Evolutionary conservation across 2,113 vertebrate genomes (phyloP).

Genomic region (Festucalex cinctus): DNA sequence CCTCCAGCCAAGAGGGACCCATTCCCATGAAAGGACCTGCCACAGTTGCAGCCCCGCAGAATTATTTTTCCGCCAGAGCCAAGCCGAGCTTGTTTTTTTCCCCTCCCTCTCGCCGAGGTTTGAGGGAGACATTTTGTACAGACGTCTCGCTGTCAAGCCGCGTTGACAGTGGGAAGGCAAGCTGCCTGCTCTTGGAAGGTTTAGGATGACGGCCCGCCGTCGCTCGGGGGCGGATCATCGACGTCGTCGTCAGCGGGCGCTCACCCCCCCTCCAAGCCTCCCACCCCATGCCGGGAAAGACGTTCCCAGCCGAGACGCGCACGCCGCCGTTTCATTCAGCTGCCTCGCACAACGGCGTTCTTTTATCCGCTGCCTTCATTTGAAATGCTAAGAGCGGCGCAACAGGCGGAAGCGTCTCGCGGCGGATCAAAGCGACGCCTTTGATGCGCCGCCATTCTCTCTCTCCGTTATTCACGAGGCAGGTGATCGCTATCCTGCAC

Average conservation of each 20-base stretch:
- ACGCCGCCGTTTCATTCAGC: constrained; percentile 41
- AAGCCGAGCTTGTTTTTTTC: constrained; percentile 6
- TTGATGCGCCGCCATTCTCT: constrained; percentile 50
- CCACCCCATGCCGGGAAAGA: constrained; percentile 44
- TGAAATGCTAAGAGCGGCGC: constrained; percentile 72
- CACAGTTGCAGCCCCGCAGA: background rate
- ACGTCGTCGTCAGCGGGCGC: constrained; percentile 34
- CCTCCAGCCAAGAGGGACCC: background rate
- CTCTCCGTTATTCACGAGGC: constrained; percentile 37
- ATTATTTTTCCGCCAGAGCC: background rate
- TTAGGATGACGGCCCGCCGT: constrained; percentile 40
- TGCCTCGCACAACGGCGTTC: constrained; percentile 58
- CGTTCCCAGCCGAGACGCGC: constrained; percentile 57
- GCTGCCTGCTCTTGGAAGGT: constrained; percentile 35
- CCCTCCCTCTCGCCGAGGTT: background rate
- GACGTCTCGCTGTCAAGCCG: constrained; percentile 27
- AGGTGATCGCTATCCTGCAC: constrained; percentile 50
- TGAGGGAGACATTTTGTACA: constrained; percentile 28
- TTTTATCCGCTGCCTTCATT: constrained; percentile 68
- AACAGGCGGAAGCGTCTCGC: constrained; percentile 68
- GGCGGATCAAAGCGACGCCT: constrained; percentile 62
- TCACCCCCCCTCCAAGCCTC: constrained; percentile 29
- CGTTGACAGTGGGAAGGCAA: constrained; percentile 34
- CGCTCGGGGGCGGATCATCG: constrained; percentile 45
- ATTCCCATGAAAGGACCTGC: background rate